Evolutionary conservation across 2,797 vertebrate genomes (phyloP), one percentile per base, ranked within the genome.

Genomic region (Hozukius guyotensis): DNA sequence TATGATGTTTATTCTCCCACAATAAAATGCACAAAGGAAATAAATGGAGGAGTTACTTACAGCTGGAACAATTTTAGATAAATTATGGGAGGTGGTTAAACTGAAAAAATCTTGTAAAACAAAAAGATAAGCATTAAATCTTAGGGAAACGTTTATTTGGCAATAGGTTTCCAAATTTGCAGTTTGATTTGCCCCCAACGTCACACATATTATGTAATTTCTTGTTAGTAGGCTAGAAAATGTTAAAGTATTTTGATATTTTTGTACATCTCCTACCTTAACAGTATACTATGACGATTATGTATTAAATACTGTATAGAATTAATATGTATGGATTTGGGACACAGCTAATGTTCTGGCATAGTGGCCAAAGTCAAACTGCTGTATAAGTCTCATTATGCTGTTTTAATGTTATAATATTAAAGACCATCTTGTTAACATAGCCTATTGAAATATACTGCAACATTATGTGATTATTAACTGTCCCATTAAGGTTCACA

Each of bases 21-120:
- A 14, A 56, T 56, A 25, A 25, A 56, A 25, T 6, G 22, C 53
- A 56, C 2, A 25, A 56, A 25, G 53, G 55, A 56, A 25, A 56
- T 22, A 46, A 46, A 46, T 46, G 0, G 20, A n/a, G 20, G 18
- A n/a, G 22, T 25, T 25, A 0, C 55, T 56, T 56, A 25, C 55
- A 25, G 55, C 11, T 56, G 25, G 1, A 59, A 57, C 12, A 27
- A 46, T 16, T 7, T 7, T 25, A 59, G 4, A 22, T 59, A 4
- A 0, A 56, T 25, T 16, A 13, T 20, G 20, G 24, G 24, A 7
- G 24, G 55, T 59, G 14, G 24, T 59, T 25, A 59, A 59, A 59
- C 3, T 5, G 14, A 29, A 59, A 59, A 59, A 4, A 25, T 59
- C 13, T 18, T 29, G 25, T 1, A 25, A 25, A 56, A 56, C 49